Evolutionary conservation across 2,888 invertebrate genomes (phyloP).

Genomic region (Panopea generosa): DNA sequence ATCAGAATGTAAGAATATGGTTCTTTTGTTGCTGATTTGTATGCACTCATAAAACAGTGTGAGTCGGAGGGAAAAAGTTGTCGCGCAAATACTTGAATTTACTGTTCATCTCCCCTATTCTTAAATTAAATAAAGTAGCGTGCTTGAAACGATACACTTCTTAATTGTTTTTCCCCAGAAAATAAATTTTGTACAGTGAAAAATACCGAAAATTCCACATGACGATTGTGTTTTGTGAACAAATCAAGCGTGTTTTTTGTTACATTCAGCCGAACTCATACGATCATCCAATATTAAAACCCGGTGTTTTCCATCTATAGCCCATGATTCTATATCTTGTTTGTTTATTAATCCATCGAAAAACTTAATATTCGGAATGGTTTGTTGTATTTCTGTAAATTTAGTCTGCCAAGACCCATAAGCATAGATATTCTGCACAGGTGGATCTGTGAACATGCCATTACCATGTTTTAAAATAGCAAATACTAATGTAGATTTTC

Average conservation of each 20-base stretch:
- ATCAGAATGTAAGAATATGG: conserved; percentile 25
- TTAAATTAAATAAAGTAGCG: conserved; percentile 22
- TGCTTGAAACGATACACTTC: conserved; percentile 15
- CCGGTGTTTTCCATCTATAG: too few relatives aligned
- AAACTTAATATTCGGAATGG: conserved; percentile 21
- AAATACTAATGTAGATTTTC: conserved; percentile 27
- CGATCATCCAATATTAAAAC: too few relatives aligned
- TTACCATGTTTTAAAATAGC: conserved; percentile 21
- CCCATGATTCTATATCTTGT: too few relatives aligned
- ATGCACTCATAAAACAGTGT: conserved; percentile 21
- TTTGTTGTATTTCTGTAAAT: conserved; percentile 18
- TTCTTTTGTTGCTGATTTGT: conserved; percentile 15
- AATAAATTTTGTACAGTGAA: too few relatives aligned
- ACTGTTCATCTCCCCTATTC: conserved; percentile 17
- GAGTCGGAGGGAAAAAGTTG: conserved; percentile 24
- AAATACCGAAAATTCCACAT: conserved; percentile 27
- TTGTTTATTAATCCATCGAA: conserved; percentile 34
- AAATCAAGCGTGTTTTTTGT: conserved; percentile 29
- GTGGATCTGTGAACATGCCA: conserved; percentile 23
- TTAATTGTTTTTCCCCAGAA: too few relatives aligned
- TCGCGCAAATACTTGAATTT: conserved; percentile 18
- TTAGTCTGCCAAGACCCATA: too few relatives aligned
- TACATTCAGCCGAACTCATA: too few relatives aligned
- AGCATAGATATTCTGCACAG: conserved; percentile 18
- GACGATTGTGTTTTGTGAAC: conserved; percentile 27